Evolutionary conservation across 1,140 invertebrate genomes (phyloP).

Genomic region (Teleogryllus occipitalis): DNA sequence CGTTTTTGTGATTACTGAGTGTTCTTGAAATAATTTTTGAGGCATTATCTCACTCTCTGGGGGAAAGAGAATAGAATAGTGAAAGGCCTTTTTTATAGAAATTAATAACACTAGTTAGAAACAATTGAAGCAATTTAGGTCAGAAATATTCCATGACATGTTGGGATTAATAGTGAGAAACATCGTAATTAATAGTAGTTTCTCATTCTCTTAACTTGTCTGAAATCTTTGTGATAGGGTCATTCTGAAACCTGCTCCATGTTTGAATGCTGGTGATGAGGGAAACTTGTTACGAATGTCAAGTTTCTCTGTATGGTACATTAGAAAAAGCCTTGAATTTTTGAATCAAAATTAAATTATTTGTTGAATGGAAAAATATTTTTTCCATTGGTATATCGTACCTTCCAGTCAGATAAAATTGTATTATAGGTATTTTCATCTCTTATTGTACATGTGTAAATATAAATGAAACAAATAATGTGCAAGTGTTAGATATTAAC

Average conservation of each 20-base stretch:
- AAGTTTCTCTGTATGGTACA: background rate
- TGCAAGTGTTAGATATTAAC: background rate
- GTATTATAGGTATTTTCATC: conserved; percentile 1
- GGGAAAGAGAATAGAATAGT: no score
- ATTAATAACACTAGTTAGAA: no score
- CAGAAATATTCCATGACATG: no score
- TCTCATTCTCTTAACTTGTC: background rate
- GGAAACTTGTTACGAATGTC: background rate
- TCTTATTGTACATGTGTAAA: background rate
- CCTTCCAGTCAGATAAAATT: background rate
- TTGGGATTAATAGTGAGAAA: no score
- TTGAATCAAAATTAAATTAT: background rate
- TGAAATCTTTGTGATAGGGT: background rate
- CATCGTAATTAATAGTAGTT: no score
- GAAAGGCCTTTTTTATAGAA: no score
- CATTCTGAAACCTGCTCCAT: background rate
- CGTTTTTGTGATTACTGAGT: no score
- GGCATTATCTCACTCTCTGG: no score
- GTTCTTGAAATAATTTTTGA: no score
- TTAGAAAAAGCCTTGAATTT: background rate
- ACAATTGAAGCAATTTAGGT: no score
- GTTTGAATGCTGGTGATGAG: background rate
- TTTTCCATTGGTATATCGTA: background rate
- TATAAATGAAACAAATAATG: background rate
- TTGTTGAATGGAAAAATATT: background rate